These are phyloP conservation scores for Podargus strigoides DNA, from an alignment of 2,797 vertebrate species.

Conservation along the genomic window DNA sequence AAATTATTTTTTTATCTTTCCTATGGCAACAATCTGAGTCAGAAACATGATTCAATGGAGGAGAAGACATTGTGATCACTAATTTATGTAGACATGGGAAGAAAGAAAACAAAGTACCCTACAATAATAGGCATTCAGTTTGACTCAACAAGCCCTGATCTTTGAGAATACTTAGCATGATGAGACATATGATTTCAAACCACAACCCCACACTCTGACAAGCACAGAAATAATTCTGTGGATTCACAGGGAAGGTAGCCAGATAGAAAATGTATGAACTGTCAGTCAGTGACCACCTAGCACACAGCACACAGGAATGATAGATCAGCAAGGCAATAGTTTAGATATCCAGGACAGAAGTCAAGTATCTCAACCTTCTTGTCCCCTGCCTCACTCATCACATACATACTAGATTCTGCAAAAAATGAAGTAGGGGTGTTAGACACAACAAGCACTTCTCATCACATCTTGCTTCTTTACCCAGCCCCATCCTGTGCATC, in stretches of 20 bases:
- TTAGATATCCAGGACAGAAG: neutral
- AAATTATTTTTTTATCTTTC: neutral
- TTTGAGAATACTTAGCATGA: neutral
- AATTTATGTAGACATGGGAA: neutral
- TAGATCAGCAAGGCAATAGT: neutral
- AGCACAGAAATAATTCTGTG: neutral
- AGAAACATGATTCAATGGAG: neutral
- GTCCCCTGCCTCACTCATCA: neutral
- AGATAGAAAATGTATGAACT: neutral
- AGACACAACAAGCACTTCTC: neutral
- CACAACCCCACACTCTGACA: neutral
- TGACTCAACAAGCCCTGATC: neutral
- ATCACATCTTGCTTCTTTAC: neutral
- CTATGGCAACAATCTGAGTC: neutral
- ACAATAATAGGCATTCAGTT: neutral
- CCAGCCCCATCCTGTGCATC: neutral
- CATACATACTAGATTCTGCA: neutral
- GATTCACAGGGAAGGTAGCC: neutral
- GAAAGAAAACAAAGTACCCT: neutral
- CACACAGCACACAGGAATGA: neutral
- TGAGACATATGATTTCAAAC: neutral
- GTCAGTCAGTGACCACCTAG: neutral
- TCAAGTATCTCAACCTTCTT: neutral
- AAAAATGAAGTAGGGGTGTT: neutral
- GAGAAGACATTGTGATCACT: neutral